Percentiles rank a stretch among this genome's conserved stretches.
Conservation (phyloP, 1,140 invertebrate species). For the Trichonephila clavipes region DNA sequence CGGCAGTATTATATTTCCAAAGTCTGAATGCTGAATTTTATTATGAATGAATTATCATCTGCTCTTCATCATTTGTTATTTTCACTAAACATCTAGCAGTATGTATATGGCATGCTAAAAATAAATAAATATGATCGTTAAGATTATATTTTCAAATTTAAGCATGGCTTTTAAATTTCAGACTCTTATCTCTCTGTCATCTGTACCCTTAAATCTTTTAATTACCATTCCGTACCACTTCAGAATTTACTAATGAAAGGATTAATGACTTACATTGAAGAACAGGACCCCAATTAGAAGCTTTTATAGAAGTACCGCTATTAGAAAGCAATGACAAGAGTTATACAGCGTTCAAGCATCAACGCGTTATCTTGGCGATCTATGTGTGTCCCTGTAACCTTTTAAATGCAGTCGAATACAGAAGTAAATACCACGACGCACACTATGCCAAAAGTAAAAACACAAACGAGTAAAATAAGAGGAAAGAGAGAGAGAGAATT, state of each 20-base stretch:
- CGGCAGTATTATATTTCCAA: no score
- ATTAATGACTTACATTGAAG: neutral
- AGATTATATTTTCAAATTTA: no score
- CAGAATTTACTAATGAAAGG: neutral
- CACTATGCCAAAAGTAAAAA: slow-evolving; percentile 40
- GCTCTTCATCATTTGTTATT: no score
- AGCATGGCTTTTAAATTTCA: neutral
- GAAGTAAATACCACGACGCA: neutral
- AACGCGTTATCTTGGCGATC: slow-evolving; percentile 1
- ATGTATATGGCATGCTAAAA: no score
- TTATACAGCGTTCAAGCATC: neutral
- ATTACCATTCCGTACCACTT: neutral
- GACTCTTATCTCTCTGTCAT: neutral
- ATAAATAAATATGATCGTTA: no score
- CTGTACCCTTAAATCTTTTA: neutral
- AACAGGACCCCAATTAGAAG: neutral
- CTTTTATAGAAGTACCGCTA: slow-evolving; percentile 6
- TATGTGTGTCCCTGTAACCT: neutral
- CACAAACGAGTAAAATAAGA: neutral
- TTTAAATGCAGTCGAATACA: slow-evolving; percentile 22
- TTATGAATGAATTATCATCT: no score
- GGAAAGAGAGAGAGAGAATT: neutral
- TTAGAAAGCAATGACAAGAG: slow-evolving; percentile 25
- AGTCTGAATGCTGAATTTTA: no score
- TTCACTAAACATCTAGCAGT: no score